phyloP scores from a whole-genome alignment of 2,113 vertebrate genomes.

The Rhagologus leucostigma region DNA sequence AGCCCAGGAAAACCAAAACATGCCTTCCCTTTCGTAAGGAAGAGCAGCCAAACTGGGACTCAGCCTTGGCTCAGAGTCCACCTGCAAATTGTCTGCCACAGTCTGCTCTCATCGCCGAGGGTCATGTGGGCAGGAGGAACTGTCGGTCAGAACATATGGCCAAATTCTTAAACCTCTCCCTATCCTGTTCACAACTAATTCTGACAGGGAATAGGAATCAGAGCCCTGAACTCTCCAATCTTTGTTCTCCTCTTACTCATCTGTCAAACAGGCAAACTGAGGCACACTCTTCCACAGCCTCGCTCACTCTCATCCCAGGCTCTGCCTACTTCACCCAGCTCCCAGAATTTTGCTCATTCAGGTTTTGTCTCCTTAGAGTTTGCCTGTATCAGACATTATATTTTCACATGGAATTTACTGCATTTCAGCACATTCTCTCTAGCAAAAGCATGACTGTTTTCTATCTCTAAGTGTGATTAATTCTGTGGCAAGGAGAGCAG shows the following conservation, averaged over 20 bases:
- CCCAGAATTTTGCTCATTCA: neutral
- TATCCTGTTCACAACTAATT: neutral
- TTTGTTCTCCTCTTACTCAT: neutral
- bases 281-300: neutral
- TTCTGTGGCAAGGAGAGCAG: neutral
- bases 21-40: neutral
- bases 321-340: neutral
- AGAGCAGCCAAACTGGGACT: neutral
- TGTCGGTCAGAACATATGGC: fast-evolving
- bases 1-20: conserved; percentile 51
- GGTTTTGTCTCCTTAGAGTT: neutral
- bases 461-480: neutral
- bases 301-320: neutral
- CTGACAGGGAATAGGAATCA: neutral
- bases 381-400: neutral
- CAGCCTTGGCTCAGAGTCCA: conserved; percentile 2
- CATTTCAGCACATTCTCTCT: neutral
- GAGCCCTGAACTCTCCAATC: neutral
- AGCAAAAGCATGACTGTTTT: neutral
- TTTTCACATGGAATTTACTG: neutral
- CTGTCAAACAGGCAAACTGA: neutral
- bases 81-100: neutral
- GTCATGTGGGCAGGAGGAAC: neutral
- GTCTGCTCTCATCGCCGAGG: neutral
- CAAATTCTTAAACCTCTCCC: neutral